phyloP scores from a whole-genome alignment of 2,113 vertebrate genomes.

The Pelecanus crispus region DNA sequence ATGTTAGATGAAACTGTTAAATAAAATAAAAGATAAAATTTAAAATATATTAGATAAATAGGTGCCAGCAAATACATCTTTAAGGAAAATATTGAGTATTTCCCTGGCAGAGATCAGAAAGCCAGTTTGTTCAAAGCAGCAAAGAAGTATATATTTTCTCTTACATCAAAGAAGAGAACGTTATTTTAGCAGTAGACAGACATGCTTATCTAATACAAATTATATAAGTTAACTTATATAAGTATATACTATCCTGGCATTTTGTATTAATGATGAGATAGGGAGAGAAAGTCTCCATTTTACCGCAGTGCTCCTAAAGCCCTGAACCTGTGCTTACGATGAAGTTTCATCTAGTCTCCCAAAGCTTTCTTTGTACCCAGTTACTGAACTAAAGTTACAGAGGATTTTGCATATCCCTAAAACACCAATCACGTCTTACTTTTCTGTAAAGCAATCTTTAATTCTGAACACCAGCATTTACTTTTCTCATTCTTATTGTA shows the following conservation, averaged over 20 bases:
- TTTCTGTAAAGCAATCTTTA: not conserved
- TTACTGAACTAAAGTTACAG: not conserved
- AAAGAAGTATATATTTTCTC: not conserved
- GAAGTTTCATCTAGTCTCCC: no score
- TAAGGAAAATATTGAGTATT: not conserved
- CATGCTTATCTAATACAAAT: not conserved
- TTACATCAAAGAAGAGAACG: not conserved
- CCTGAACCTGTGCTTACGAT: not conserved
- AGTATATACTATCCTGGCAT: not conserved
- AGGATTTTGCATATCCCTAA: not conserved
- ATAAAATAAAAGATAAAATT: not conserved
- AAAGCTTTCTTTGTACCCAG: not conserved
- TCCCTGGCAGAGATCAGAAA: not conserved
- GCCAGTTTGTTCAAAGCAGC: not conserved
- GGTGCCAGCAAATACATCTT: not conserved
- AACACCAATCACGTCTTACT: not conserved
- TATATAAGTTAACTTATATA: no score
- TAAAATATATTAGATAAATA: not conserved
- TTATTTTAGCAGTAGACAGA: not conserved
- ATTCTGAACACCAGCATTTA: not conserved
- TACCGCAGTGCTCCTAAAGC: not conserved
- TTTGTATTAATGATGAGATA: not conserved
- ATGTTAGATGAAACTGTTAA: not conserved
- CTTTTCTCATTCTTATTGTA: accelerated
- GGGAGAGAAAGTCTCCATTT: not conserved